Evolutionary conservation across 2,113 vertebrate genomes (phyloP), one percentile per base, ranked within the genome.

Genomic region (Mohoua ochrocephala): DNA sequence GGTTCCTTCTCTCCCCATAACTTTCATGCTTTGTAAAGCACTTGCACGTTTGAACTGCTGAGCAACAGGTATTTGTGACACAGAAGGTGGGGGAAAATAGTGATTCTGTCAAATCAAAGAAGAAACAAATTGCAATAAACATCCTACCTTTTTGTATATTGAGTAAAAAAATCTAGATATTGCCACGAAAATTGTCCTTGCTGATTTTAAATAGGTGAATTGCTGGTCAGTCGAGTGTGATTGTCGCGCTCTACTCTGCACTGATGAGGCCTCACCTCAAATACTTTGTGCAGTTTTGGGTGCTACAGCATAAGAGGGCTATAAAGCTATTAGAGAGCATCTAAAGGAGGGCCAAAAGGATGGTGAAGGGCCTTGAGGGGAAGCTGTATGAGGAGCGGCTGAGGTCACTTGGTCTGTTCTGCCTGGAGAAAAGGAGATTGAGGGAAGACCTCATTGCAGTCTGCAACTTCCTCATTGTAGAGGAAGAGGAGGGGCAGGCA

Each of bases 261-360:
- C 11, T n/a, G 20, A 6, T 35, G 21, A 47, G 41, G 15, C 30
- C 13, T 45, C 24, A 13, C 20, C 20, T 75, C 33, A 18, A 21
- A 15, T 42, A 31, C 15, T 39, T 19, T 14, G 20, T 22, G 45
- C 24, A 18, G 33, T 30, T 68, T 45, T 21, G n/a, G 53, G 24
- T 0, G 0, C 21, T 24, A 26, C 9, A 26, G 3, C n/a, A 21
- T 21, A 12, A 67, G 39, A 28, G 23, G 24, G 11, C 7, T n/a
- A 6, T 45, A 39, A n/a, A 52, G 10, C 2, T 11, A 10, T n/a
- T 39, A 44, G 15, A 16, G 19, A 37, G 4, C 52, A 37, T 44
- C 37, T 13, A 28, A 52, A 67, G 39, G 19, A 60, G 24, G 19
- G 13, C 19, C 24, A 45, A 23, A 35, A 10, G n/a, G 23, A 21